Conservation (phyloP, 1,140 invertebrate species). For the Riptortus pedestris region DNA sequence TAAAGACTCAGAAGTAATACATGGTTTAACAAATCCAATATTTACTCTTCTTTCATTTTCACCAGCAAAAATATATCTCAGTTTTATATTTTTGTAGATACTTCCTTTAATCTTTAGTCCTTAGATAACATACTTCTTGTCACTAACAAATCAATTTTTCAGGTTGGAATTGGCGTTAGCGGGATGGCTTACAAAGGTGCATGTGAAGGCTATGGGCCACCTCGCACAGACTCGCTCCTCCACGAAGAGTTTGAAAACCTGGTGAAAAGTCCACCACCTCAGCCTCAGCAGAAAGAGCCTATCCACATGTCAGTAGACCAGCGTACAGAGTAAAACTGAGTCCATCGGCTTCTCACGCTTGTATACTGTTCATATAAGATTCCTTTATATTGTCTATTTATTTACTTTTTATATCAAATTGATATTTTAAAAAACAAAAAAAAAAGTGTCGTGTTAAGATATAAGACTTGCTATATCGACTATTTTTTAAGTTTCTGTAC, state of each 20-base stretch:
- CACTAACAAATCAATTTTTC: conserved; percentile 17
- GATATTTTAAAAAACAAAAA: conserved; percentile 14
- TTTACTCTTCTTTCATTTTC: too few relatives aligned
- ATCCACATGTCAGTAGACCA: conserved; percentile 26
- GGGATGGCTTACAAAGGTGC: conserved; percentile 56
- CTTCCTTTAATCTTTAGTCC: too few relatives aligned
- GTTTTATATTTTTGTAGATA: too few relatives aligned
- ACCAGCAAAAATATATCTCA: too few relatives aligned
- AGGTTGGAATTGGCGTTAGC: conserved; percentile 49
- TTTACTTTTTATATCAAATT: conserved; percentile 28
- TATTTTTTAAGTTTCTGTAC: conserved; percentile 28
- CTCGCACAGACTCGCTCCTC: conserved; percentile 44
- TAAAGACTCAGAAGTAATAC: too few relatives aligned
- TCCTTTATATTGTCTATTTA: conserved; percentile 28
- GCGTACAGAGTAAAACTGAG: conserved; percentile 17
- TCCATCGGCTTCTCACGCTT: neutral
- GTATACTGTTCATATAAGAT: conserved; percentile 26
- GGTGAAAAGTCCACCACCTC: conserved; percentile 42
- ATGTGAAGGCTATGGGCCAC: conserved; percentile 46
- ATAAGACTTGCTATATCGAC: conserved; percentile 23
- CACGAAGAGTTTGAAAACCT: conserved; percentile 50
- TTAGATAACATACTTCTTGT: too few relatives aligned
- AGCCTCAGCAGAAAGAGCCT: conserved; percentile 14
- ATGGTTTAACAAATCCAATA: too few relatives aligned
- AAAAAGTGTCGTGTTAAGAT: conserved; percentile 20